Evolutionary conservation across 2,113 vertebrate genomes (phyloP), one percentile per base, ranked within the genome.

Genomic region (Engraulis encrasicolus): DNA sequence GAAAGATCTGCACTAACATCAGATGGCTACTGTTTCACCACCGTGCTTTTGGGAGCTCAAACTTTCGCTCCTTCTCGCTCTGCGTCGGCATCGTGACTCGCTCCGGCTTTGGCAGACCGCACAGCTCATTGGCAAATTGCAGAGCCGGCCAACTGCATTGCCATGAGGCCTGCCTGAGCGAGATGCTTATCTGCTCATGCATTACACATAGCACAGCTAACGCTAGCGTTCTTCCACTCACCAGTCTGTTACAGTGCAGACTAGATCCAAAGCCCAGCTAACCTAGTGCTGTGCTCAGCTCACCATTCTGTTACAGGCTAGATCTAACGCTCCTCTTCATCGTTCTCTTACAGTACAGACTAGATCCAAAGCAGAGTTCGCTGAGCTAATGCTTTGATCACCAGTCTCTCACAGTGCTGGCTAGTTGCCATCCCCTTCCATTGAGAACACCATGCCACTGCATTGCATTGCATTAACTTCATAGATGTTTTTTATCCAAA

Each of bases 141-240:
- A 9, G 61, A 1, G n/a, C 61, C 61, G 14, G 61, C 61, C 61
- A 34, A 23, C 61, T 23, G 5, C 7, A 6, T 23, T 11, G n/a
- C 2, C 23, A 71, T 15, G 23, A 11, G 6, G 61, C 61, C 27
- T 34, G n/a, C n/a, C 61, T 71, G 23, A 14, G 11, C 27, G 61
- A n/a, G n/a, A 71, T 71, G 23, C 61, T 27, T 71, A 71, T 71
- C 61, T 71, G 23, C 61, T 71, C 61, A 71, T 71, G 61, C 27
- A 71, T 71, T 71, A 1, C 61, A 71, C n/a, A 71, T 9, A 71
- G 58, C n/a, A 12, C 58, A 27, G 61, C 61, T 61, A 61, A 23
- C 58, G n/a, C 61, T 71, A 71, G 61, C n/a, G 23, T n/a, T n/a
- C n/a, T n/a, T n/a, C n/a, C n/a, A n/a, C 61, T 71, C 23, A 34